Base-by-base conservation (phyloP, 2,888 invertebrate genomes). In the Petrolisthes cinctipes region DNA sequence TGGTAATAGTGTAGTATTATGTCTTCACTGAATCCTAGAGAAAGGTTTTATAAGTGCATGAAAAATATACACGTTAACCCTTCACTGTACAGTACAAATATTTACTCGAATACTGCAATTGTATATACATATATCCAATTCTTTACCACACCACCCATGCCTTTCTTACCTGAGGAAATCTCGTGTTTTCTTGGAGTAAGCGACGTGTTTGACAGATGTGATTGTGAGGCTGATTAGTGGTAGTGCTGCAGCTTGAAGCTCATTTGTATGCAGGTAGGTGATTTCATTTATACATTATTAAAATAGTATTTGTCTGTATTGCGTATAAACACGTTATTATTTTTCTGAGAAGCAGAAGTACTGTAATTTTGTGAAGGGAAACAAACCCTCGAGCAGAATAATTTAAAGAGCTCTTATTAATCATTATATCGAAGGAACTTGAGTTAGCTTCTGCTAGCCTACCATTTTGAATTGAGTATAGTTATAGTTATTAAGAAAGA, bases 161-260 rank as follows among this genome's bases (percentile, higher is more conserved):
- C 17, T 71, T n/a, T n/a, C 71, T 86, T 76, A 71, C 75, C 78
- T 23, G 68, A 78, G 81, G 86, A 78, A 86, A 83, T 76, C 78
- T 14, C 66, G 86, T 66, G 85, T 85, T 85, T 85, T 85, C 85
- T 85, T 85, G 85, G 85, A 76, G 79, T 85, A 85, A 85, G 85
- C 79, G 53, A 53, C 23, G 71, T 71, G 71, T 61, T 37, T 14
- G 61, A 61, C 61, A 71, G 6, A 81, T 6, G 2, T 6, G 2
- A 17, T 51, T 68, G 68, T 68, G 57, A 37, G 51, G 73, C 57
- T n/a, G 57, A 53, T 57, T 84, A 76, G 76, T 76, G 66, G 53
- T 79, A 51, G 78, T 37, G 51, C 84, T 66, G 61, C 75, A 37
- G 61, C 78, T 20, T 51, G 57, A n/a, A n/a, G 1, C 17, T 20